Evolutionary conservation across 1,140 invertebrate species (phyloP), one percentile per base, ranked within the genome.

Genomic region (Heliconius nattereri): DNA sequence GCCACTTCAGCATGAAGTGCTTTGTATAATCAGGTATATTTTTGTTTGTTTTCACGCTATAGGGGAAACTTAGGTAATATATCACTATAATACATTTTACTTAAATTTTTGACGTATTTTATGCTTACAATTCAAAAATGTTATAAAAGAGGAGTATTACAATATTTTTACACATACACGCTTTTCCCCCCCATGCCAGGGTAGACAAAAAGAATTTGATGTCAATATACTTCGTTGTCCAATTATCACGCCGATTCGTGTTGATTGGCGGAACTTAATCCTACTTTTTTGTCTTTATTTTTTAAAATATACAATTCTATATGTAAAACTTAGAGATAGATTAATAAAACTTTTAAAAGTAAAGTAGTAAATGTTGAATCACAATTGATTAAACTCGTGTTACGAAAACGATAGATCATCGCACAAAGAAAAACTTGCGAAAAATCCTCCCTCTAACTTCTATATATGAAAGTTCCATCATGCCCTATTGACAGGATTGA

Each of bases 381-480:
- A 2, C 60, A 66, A 13, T 66, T 66, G 60, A 66, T 66, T 66
- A 29, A 29, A 29, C 60, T 26, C 60, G 26, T 16, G 60, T 26
- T 66, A 66, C 23, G 60, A 29, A 66, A 66, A 66, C 60, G 60
- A 66, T 66, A 66, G 23, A 66, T 66, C 60, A 66, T 66, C 26
- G 60, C 29, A 66, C 60, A 66, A 29, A 66, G 60, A 29, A 66
- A 66, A 66, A 66, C 20, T 66, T 66, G 3, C 9, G 23, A 66
- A 66, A 66, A 66, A 66, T 66, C 26, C 23, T 16, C 60, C 11
- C n/a, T 0, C 26, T 66, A 66, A 66, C 60, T 66, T 66, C 60
- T 29, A 29, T 29, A 66, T 66, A 66, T 66, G 23, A 66, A 66
- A 66, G 60, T 66, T 66, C 60, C 60, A 66, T 66, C 60, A 66